These are phyloP conservation scores for Apostichopus japonicus DNA, from an alignment of 35 echinoderm and acorn worm species.

Conservation along the genomic window DNA sequence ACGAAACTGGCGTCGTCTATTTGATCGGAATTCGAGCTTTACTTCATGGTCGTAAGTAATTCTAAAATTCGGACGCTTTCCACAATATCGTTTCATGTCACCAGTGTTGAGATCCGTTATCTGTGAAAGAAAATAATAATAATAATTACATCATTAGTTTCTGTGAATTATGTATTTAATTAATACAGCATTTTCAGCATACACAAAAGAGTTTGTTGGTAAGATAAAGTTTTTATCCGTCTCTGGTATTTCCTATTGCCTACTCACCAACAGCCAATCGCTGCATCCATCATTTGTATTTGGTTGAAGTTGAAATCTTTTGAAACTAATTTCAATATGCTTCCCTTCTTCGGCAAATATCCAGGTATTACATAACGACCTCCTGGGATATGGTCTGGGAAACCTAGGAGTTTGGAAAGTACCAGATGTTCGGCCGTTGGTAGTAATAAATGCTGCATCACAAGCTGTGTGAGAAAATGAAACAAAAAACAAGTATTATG, in stretches of 20 bases:
- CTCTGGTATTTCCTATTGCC: not conserved
- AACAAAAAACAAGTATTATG: no score
- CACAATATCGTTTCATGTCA: not conserved
- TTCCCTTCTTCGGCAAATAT: not conserved
- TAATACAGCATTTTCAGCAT: not conserved
- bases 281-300: not conserved
- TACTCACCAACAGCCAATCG: not conserved
- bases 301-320: not conserved
- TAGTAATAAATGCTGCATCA: not conserved
- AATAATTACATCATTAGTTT: not conserved
- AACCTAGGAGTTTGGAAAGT: not conserved
- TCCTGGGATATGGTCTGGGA: not conserved
- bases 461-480: not conserved
- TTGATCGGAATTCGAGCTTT: not conserved
- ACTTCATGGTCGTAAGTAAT: not conserved
- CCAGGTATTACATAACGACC: not conserved
- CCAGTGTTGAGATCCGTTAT: not conserved
- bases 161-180: not conserved
- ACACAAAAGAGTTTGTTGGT: not conserved
- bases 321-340: not conserved
- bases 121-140: not conserved
- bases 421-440: not conserved
- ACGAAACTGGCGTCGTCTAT: not conserved
- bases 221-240: not conserved
- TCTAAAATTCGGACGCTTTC: not conserved